Base-by-base conservation (phyloP, 2,797 vertebrate species). In the Onychomys torridus region DNA sequence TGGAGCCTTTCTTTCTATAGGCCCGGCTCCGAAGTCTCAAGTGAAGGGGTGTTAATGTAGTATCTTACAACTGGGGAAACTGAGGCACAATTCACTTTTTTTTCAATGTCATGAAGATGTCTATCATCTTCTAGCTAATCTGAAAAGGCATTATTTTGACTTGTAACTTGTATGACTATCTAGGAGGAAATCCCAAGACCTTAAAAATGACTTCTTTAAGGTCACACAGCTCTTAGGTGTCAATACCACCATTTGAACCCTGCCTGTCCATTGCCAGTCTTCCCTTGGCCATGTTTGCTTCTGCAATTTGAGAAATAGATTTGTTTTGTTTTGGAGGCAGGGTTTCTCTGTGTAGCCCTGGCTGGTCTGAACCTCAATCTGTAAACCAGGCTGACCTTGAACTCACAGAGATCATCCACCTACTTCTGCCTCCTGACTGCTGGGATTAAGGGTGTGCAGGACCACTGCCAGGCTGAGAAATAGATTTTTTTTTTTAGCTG, bases 51-150 rank as follows among this genome's bases (percentile, higher is more conserved):
- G 78, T 13, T 84, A 69, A 57, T 23, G 63, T 32, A 34, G 21
- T 40, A 61, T 71, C 46, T 93, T 65, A 55, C 71, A 81, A 32
- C 14, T 29, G 91, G 67, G 76, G 82, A 93, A 91, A 96, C 57
- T 55, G 78, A 97, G 91, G 75, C 87, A 91, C 34, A 46, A 34
- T 65, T 17, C 2, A 2, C 73, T 83, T 84, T 79, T 79, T 76
- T 21, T 43, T 37, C 12, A 34, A 46, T 55, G 49, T 83, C 52
- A 32, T 55, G 69, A 73, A 79, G 49, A 43, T 34, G 75, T 21
- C 49, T 57, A 63, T 91, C 34, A 19, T 9, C 29, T 14, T 46
- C 17, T 94, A 2, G 92, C 71, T n/a, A 49, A 40, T 89, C 88
- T 84, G 59, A 49, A 34, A 32, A 89, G 83, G 25, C 86, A 84